Evolutionary conservation across 2,888 invertebrate genomes (phyloP), one percentile per base, ranked within the genome.

Genomic region (Agriopis leucophaearia): DNA sequence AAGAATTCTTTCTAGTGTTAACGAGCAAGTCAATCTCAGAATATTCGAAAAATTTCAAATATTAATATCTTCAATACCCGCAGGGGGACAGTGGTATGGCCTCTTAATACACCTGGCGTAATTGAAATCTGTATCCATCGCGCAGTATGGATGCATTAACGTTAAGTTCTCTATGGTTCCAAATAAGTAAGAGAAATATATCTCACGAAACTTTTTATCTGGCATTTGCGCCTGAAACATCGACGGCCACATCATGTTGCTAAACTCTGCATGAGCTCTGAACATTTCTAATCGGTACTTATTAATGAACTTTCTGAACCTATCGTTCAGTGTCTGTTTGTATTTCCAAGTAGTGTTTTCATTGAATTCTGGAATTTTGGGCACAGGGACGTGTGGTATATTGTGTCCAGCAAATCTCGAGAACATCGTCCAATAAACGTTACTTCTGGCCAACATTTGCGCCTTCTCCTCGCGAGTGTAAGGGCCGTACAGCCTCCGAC

Each of bases 141-240:
- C 8, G 69, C 74, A 82, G 69, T 91, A 93, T 8, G 92, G 92
- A 70, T 87, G 86, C 77, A 91, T 82, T 18, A 92, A 55, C 18
- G 82, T 80, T 12, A 92, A 40, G 52, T 93, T 89, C 59, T 88
- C 85, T 5, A 85, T 60, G 45, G 80, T 80, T 8, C 76, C 77
- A 61, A 76, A 85, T 51, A 91, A 68, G 74, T 93, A 93, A 0
- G 91, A 88, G 78, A 89, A 92, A 78, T 82, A 93, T 77, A 91
- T 91, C 76, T 91, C 88, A 0, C 93, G 82, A 76, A 92, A 93
- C 54, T 86, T 90, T 69, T 90, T 92, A 71, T 92, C 91, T 0
- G 91, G 92, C 44, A 88, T 84, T 71, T 90, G 80, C 1, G 88
- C 85, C 60, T 89, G 90, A 62, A 70, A 91, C 92, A 93, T 92